Conservation (phyloP, 2,888 invertebrate genomes). For the Latrodectus elegans region DNA sequence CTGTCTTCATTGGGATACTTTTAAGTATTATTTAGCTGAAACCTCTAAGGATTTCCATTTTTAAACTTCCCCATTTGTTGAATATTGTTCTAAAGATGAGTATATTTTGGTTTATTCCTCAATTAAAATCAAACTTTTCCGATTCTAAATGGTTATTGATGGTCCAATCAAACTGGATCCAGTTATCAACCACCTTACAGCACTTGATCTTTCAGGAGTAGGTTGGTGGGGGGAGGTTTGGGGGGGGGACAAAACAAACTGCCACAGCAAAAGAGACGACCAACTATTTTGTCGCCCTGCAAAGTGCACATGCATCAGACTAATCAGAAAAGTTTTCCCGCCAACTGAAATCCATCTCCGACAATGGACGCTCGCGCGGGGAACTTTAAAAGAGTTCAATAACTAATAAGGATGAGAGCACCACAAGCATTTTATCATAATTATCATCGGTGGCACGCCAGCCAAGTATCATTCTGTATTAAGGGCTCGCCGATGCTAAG, state of each 20-base stretch:
- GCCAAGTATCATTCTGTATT: conserved; percentile 55
- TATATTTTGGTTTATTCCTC: too few species aligned
- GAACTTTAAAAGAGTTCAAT: conserved; percentile 62
- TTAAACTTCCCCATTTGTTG: too few species aligned
- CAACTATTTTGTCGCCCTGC: conserved; percentile 42
- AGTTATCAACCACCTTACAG: not conserved
- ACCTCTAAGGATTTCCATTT: too few species aligned
- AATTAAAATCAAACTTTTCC: too few species aligned
- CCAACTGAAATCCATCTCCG: conserved; percentile 62
- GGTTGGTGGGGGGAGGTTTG: too few species aligned
- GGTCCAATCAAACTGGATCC: too few species aligned
- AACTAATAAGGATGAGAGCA: conserved; percentile 58
- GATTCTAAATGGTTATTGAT: too few species aligned
- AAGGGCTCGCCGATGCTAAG: conserved; percentile 27
- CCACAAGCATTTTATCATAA: conserved; percentile 50
- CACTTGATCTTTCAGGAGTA: not conserved
- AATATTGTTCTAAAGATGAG: too few species aligned
- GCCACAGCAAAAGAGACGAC: conserved; percentile 36
- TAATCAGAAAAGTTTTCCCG: conserved; percentile 65
- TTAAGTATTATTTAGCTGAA: too few species aligned
- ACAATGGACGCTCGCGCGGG: conserved; percentile 31
- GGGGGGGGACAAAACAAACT: conserved; percentile 27
- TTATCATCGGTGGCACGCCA: conserved; percentile 39
- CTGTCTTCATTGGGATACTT: too few species aligned
- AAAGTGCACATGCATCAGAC: conserved; percentile 22